Evolutionary conservation across 2,888 invertebrate species (phyloP).

Genomic region (Cephus nigrinus): DNA sequence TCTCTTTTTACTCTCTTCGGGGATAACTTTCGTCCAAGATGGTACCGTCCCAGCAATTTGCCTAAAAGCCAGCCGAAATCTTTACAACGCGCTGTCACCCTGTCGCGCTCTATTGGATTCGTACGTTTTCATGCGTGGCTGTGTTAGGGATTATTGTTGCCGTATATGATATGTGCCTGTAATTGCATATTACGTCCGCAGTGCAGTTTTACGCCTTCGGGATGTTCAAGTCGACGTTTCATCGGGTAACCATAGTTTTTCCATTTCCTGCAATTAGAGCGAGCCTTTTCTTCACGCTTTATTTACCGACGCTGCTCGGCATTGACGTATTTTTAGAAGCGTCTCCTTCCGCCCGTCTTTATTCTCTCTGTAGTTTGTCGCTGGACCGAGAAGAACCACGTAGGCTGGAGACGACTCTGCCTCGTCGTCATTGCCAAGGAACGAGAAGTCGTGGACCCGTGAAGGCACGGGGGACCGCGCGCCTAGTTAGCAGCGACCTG

Average conservation of each 20-base stretch:
- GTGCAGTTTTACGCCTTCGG: background rate
- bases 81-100: background rate
- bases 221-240: background rate
- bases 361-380: background rate
- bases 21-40: slow-evolving; percentile 12
- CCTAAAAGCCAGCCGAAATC: slow-evolving; percentile 30
- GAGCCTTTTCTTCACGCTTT: background rate
- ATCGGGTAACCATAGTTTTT: background rate
- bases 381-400: background rate
- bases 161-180: fast-evolving
- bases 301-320: background rate
- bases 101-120: background rate
- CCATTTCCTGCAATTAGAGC: background rate
- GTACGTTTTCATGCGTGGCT: background rate
- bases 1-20: slow-evolving; percentile 29
- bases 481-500: background rate
- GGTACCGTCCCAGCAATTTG: slow-evolving; percentile 32
- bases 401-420: background rate
- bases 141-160: background rate
- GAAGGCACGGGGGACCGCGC: background rate
- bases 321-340: background rate
- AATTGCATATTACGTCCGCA: background rate
- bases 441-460: background rate
- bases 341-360: background rate
- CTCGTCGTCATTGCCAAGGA: background rate